These are phyloP conservation scores for Sycobia sp. DNA, from an alignment of 1,140 invertebrate species.

Conservation along the genomic window DNA sequence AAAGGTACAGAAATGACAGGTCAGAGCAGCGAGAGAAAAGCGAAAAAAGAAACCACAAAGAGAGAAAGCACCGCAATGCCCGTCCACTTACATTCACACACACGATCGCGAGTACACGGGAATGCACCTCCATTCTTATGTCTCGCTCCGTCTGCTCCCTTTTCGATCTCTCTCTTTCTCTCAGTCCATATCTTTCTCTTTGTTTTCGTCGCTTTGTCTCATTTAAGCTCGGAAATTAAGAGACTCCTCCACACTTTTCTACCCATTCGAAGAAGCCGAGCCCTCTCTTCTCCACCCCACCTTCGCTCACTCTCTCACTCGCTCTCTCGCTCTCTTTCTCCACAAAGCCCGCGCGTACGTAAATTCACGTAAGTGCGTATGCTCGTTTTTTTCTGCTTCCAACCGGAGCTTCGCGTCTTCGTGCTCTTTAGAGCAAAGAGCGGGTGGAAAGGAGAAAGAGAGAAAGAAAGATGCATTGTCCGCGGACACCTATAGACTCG, in stretches of 20 bases:
- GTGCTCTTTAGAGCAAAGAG: conserved; percentile 3
- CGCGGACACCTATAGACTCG: conserved; percentile 59
- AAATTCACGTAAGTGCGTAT: conserved; percentile 23
- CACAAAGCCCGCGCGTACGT: not conserved
- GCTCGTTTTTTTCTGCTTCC: not conserved
- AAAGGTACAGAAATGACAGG: not conserved
- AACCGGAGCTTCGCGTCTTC: not conserved
- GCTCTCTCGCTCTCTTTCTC: conserved; percentile 11
- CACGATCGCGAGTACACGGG: not conserved
- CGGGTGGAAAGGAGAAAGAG: not conserved
- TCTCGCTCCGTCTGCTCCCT: too few relatives aligned
- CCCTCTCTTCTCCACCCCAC: not conserved
- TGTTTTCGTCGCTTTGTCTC: conserved; percentile 48
- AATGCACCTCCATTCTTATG: not conserved
- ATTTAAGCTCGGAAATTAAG: conserved; percentile 53
- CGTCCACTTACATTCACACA: not conserved
- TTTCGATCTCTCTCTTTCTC: conserved; percentile 41
- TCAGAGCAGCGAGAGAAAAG: not conserved
- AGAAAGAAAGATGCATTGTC: conserved; percentile 48
- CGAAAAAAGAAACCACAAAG: conserved; percentile 1
- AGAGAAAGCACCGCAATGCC: conserved; percentile 2
- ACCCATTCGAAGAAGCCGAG: conserved; percentile 41
- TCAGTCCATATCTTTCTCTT: conserved; percentile 45
- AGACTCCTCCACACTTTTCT: conserved; percentile 47
- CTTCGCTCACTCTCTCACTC: not conserved